Conservation (phyloP, 2,888 invertebrate species). For the Sarcophaga carnaria region DNA sequence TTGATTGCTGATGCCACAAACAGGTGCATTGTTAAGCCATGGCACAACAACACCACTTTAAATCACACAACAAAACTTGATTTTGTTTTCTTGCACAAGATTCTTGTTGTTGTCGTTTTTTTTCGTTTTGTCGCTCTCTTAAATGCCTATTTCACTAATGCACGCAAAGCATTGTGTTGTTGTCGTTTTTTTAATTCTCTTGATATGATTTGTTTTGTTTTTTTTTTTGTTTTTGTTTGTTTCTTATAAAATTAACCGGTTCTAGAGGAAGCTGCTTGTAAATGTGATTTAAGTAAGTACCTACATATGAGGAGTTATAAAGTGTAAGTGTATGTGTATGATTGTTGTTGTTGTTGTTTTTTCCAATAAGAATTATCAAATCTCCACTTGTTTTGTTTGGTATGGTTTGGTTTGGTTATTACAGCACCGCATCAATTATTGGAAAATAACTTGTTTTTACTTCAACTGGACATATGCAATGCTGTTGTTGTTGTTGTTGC, state of each 20-base stretch:
- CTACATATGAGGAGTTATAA: not conserved
- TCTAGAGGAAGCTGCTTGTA: slow-evolving; percentile 61
- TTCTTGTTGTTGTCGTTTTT: not conserved
- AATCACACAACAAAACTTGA: slow-evolving; percentile 47
- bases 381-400: slow-evolving; percentile 61
- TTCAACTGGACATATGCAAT: slow-evolving; percentile 32
- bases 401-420: slow-evolving; percentile 57
- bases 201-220: not conserved
- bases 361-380: slow-evolving; percentile 57
- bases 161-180: not conserved
- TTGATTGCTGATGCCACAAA: slow-evolving; percentile 58
- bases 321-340: not conserved
- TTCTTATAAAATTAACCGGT: slow-evolving; percentile 55
- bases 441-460: slow-evolving; percentile 47
- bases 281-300: not conserved
- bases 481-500: slow-evolving; percentile 25
- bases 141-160: not conserved
- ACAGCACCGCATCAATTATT: slow-evolving; percentile 38
- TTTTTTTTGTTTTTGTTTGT: slow-evolving; percentile 7
- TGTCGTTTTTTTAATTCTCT: too few species aligned
- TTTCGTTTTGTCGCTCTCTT: not conserved
- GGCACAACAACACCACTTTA: not conserved
- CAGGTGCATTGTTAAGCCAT: slow-evolving; percentile 61
- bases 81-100: slow-evolving; percentile 28
- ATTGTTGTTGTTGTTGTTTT: not conserved